Base-by-base conservation (phyloP, 1,140 invertebrate genomes). In the Neodiprion pinetum region DNA sequence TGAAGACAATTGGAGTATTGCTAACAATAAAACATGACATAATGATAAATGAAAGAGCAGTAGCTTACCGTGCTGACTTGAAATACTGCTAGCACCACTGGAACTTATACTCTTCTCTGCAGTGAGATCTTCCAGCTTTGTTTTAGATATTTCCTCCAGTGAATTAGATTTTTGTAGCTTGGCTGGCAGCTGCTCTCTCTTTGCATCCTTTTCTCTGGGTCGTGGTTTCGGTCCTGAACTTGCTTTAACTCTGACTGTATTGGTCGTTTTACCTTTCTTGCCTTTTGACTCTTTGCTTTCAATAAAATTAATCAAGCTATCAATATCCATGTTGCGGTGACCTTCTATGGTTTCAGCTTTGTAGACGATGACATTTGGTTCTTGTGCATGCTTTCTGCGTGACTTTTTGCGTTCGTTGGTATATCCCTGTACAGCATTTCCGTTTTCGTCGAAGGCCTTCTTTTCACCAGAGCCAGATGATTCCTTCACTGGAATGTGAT, bases 91-190 rank as follows among this genome's bases (percentile, higher is more conserved):
- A 9, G 84, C 80, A 74, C 80, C 84, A 73, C 84, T 86, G 14
- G 86, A 86, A 74, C 81, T 84, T 10, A 80, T 77, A 66, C 83
- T 85, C 71, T 88, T 86, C 66, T 84, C 88, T 69, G 86, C 86
- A 10, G 91, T 93, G 69, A 93, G 87, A 82, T 94, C 93, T 79
- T 93, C 92, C 23, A 94, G 85, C 85, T 92, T 93, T 12, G 91
- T 92, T 72, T 91, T 91, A 2, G 92, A 93, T 75, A 94, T 91
- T 85, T 94, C 93, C 84, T 94, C 93, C 50, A 94, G 83, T 11
- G 92, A 93, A 79, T 92, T 92, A 65, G 92, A 91, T 76, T 92
- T 92, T 81, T 93, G 91, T 61, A 92, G 80, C 71, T 89, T 87
- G 48, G 84, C 88, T 80, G 86, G 71, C 78, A 86, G 87, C 81